Base-by-base conservation (phyloP, 2,888 invertebrate species). In the Lycophotia porphyrea region DNA sequence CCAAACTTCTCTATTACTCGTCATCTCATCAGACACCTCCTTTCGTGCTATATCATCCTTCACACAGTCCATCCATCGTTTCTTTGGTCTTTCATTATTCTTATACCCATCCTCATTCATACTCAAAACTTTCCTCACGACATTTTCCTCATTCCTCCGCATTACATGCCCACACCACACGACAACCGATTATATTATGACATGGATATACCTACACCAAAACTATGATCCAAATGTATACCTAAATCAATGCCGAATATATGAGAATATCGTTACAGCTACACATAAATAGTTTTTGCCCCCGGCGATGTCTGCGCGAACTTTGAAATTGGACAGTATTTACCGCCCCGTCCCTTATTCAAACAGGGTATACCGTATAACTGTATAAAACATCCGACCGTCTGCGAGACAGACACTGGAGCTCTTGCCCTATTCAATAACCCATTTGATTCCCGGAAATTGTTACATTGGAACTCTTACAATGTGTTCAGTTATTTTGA, bases 391-490 rank as follows among this genome's bases (percentile, higher is more conserved):
- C 75, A 87, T 80, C 74, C 67, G 69, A 36, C 74, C 58, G 76
- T 78, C 81, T 73, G 78, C 76, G 77, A 70, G 72, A 60, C 68
- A 74, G 74, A 74, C 76, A 75, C 68, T 52, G 58, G 61, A 44
- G 8, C 78, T 82, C 72, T 71, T 67, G 31, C 77, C 79, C 80
- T 80, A 78, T 87, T 83, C 85, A 85, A 86, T 87, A 86, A 80
- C 81, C 74, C 71, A 79, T 87, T 86, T 83, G 78, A 83, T 76
- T 76, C 60, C 79, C 79, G 85, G 86, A 86, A 78, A 86, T 86
- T 87, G 79, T 68, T 79, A 72, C 80, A 82, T 70, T 65, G 78
- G 74, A 82, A 71, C 52, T 73, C 70, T 81, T 77, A 78, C 76
- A 83, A 79, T 74, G 69, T 80, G 83, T 81, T 76, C 77, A 80